These are phyloP conservation scores for Cyprinella venusta DNA, from an alignment of 2,797 vertebrate genomes.

Conservation along the genomic window DNA sequence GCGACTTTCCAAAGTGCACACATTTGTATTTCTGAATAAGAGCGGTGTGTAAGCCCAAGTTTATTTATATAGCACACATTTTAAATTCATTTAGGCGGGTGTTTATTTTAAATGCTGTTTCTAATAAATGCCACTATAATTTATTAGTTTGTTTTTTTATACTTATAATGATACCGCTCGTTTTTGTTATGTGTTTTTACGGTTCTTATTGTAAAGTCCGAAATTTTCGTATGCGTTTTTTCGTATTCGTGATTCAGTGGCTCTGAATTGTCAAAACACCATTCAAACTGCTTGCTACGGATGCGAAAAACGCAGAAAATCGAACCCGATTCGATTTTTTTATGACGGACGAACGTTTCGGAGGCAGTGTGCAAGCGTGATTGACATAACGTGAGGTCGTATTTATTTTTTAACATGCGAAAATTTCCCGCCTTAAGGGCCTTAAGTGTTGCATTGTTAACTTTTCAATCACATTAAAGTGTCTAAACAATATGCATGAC, in stretches of 20 bases:
- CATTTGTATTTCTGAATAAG: background rate
- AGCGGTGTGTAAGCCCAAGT: background rate
- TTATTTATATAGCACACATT: background rate
- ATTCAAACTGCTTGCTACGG: no score
- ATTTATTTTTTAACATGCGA: no score
- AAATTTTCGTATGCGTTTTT: no score
- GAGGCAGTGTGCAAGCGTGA: no score
- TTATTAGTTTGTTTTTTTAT: background rate
- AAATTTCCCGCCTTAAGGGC: no score
- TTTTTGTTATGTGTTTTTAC: background rate
- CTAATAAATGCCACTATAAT: background rate
- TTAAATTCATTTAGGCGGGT: background rate
- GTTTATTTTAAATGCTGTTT: background rate
- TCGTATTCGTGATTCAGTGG: no score
- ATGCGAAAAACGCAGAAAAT: no score
- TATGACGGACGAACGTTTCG: no score
- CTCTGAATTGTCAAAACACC: no score
- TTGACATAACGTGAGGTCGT: no score
- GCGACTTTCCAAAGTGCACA: background rate
- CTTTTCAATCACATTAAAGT: background rate
- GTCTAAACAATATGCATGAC: background rate
- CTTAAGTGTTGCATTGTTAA: background rate
- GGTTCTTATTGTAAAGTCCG: background rate
- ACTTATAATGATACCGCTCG: background rate
- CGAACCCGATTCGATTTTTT: no score